phyloP scores from a whole-genome alignment of 2,113 vertebrate genomes.

The Physeter macrocephalus region DNA sequence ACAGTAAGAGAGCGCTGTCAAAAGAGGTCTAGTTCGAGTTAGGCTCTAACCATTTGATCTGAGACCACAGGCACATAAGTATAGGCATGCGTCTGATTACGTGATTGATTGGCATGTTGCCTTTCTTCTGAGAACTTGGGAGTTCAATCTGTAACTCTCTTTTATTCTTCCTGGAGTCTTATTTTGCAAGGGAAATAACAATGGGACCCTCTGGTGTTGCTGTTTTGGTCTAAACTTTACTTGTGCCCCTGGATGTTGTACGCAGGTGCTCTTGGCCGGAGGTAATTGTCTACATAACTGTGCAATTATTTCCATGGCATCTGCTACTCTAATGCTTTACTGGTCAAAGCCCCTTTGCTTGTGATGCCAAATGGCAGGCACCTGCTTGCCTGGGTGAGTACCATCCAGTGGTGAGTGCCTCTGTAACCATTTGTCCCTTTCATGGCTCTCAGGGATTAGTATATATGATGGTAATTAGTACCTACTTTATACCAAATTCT shows the following conservation, averaged over 20 bases:
- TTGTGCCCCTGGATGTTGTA: slow-evolving; percentile 57
- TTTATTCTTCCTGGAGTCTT: slow-evolving; percentile 53
- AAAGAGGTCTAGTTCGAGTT: neutral
- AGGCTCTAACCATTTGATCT: slow-evolving; percentile 33
- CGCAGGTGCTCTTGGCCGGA: slow-evolving; percentile 40
- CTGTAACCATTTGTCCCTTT: slow-evolving; percentile 52
- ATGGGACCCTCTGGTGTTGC: slow-evolving; percentile 44
- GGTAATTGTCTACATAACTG: slow-evolving; percentile 57
- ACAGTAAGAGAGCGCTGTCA: slow-evolving; percentile 17
- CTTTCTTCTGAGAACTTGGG: slow-evolving; percentile 37
- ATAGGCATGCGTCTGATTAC: slow-evolving; percentile 11
- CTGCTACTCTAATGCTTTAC: slow-evolving; percentile 51
- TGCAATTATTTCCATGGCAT: slow-evolving; percentile 55
- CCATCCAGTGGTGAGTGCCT: slow-evolving; percentile 45
- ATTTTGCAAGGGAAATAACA: slow-evolving; percentile 27
- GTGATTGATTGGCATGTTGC: neutral
- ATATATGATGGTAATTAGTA: neutral
- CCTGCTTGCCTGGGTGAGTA: slow-evolving; percentile 55
- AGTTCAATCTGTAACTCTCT: slow-evolving; percentile 22
- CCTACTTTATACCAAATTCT: neutral
- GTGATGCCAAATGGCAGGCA: slow-evolving; percentile 51
- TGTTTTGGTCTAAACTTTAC: slow-evolving; percentile 42
- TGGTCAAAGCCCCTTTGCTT: slow-evolving; percentile 49
- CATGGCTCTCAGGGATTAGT: slow-evolving; percentile 21
- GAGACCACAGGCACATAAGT: slow-evolving; percentile 28